Evolutionary conservation across 2,797 vertebrate genomes (phyloP).

Genomic region (Danionella dracula): DNA sequence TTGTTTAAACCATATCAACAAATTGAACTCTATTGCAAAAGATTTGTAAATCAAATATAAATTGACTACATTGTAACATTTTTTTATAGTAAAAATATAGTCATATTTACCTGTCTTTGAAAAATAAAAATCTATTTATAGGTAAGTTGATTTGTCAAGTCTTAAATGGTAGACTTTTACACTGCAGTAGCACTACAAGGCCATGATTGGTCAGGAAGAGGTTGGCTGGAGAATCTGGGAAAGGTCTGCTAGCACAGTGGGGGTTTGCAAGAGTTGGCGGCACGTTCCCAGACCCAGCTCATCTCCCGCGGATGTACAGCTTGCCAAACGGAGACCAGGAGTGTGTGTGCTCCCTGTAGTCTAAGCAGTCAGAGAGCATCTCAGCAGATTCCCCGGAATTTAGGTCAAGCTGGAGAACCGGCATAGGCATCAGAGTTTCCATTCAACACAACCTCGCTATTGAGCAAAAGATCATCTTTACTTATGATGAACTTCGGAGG

Average conservation of each 20-base stretch:
- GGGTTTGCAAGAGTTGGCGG: slow-evolving; percentile 66
- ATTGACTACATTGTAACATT: too few relatives aligned
- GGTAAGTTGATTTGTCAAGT: too few relatives aligned
- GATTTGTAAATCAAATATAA: too few relatives aligned
- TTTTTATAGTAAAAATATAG: too few relatives aligned
- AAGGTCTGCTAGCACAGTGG: slow-evolving; percentile 67
- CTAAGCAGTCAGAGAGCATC: slow-evolving; percentile 66
- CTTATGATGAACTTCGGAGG: background rate
- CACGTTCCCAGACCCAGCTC: slow-evolving; percentile 68
- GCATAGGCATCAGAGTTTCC: slow-evolving; percentile 67
- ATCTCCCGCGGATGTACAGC: slow-evolving; percentile 63
- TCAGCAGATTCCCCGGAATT: slow-evolving; percentile 69
- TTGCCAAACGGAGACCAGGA: slow-evolving; percentile 69
- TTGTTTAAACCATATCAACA: too few relatives aligned
- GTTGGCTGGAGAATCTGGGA: slow-evolving; percentile 70
- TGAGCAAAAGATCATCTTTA: slow-evolving; percentile 20
- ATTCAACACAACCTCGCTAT: slow-evolving; percentile 47
- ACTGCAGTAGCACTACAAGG: slow-evolving; percentile 21
- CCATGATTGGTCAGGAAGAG: slow-evolving; percentile 21
- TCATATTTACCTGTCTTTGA: too few relatives aligned
- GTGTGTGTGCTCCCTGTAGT: slow-evolving; percentile 60
- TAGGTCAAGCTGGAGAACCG: slow-evolving; percentile 65
- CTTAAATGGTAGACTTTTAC: slow-evolving; percentile 6
- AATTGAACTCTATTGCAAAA: too few relatives aligned
- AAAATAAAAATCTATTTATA: too few relatives aligned